These are phyloP conservation scores for Xerus inauris DNA, from an alignment of 2,113 vertebrate genomes.

Conservation along the genomic window DNA sequence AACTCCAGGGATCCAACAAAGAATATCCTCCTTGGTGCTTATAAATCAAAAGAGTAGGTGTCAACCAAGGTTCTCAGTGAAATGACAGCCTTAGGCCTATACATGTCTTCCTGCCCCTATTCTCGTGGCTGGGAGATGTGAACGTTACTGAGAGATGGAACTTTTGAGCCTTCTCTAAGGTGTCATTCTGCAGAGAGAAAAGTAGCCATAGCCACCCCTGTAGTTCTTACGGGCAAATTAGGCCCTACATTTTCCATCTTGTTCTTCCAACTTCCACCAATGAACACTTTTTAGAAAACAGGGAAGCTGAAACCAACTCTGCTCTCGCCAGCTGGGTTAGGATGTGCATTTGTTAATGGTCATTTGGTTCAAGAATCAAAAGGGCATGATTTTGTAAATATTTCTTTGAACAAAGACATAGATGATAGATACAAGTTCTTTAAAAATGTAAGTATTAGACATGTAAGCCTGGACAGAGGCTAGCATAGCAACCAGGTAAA, in stretches of 20 bases:
- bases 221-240: neutral
- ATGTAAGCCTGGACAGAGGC: neutral
- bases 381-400: neutral
- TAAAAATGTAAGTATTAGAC: neutral
- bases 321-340: neutral
- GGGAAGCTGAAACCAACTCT: neutral
- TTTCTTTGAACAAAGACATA: neutral
- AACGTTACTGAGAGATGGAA: neutral
- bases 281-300: neutral
- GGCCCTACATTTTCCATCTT: neutral
- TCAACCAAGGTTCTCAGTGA: neutral
- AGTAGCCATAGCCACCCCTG: neutral
- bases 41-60: neutral
- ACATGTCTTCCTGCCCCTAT: neutral
- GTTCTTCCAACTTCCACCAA: neutral
- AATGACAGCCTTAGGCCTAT: neutral
- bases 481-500: neutral
- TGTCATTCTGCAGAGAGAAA: neutral
- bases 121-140: neutral
- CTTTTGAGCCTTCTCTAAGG: neutral
- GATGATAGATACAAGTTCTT: neutral
- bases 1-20: slow-evolving; percentile 7
- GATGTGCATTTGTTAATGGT: neutral
- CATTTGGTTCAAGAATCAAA: slow-evolving; percentile 30
- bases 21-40: neutral